phyloP scores from a whole-genome alignment of 2,113 vertebrate species.

The Plecturocebus donacophilus region DNA sequence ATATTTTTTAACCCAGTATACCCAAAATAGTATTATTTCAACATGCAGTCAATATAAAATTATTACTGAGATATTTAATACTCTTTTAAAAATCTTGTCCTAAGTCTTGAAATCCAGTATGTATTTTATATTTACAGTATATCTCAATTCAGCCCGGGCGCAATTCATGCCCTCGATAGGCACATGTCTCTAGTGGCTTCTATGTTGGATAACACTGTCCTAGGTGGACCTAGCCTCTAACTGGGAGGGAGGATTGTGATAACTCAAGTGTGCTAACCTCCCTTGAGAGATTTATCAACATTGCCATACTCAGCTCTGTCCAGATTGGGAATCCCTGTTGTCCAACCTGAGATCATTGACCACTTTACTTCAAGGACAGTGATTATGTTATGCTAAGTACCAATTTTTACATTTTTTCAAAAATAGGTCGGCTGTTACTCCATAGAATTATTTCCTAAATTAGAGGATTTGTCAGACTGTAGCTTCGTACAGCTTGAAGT shows the following conservation, averaged over 20 bases:
- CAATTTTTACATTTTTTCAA: not conserved
- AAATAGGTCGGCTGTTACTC: constrained; percentile 26
- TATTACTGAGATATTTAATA: not conserved
- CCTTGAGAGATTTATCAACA: not conserved
- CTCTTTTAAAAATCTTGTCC: constrained; percentile 9
- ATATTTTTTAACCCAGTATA: constrained; percentile 13
- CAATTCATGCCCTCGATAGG: not conserved
- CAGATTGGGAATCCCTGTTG: not conserved
- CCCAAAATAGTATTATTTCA: constrained; percentile 26
- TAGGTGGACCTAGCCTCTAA: not conserved
- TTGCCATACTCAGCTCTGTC: not conserved
- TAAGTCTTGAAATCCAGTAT: not conserved
- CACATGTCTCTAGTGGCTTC: not conserved
- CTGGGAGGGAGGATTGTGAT: not conserved
- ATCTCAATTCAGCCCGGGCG: not conserved
- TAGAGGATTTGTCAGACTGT: not conserved
- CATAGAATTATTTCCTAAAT: not conserved
- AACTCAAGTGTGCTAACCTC: not conserved
- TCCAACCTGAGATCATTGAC: not conserved
- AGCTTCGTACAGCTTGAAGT: not conserved
- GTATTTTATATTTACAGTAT: not conserved
- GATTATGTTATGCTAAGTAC: not conserved
- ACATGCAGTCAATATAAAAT: constrained; percentile 36
- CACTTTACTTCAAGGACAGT: constrained; percentile 6
- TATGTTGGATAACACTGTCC: not conserved